phyloP scores from a whole-genome alignment of 1,140 invertebrate species.

The Dinothrombium tinctorium region DNA sequence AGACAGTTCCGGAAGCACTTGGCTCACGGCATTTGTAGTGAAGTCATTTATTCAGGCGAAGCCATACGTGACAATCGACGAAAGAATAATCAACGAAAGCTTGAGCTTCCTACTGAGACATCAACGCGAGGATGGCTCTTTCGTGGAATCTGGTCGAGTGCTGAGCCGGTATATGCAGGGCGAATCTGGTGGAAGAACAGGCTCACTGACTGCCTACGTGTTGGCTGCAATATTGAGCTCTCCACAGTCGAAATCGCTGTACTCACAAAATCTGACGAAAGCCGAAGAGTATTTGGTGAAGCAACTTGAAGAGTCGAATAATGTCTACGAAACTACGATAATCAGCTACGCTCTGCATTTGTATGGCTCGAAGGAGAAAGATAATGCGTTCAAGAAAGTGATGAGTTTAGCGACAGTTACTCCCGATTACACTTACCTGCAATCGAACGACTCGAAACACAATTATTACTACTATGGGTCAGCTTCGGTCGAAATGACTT shows the following conservation, averaged over 20 bases:
- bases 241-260: constrained; percentile 37
- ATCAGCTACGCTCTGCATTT: constrained; percentile 52
- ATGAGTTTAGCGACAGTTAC: constrained; percentile 36
- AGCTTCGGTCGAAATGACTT: constrained; percentile 61
- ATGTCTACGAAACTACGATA: constrained; percentile 50
- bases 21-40: constrained; percentile 83
- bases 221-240: constrained; percentile 52
- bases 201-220: constrained; percentile 60
- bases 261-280: constrained; percentile 10
- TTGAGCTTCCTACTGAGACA: constrained; percentile 49
- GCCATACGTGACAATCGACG: constrained; percentile 46
- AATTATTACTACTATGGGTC: constrained; percentile 37
- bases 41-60: constrained; percentile 63
- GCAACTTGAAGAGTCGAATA: constrained; percentile 37
- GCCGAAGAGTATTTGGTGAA: constrained; percentile 51
- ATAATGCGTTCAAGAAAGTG: constrained; percentile 41
- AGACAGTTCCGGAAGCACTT: constrained; percentile 64
- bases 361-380: too few species aligned
- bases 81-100: constrained; percentile 38
- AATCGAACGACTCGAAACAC: constrained; percentile 33
- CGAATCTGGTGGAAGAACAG: background rate
- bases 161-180: constrained; percentile 47
- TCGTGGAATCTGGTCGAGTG: constrained; percentile 44
- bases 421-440: constrained; percentile 7
- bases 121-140: constrained; percentile 58